Base-by-base conservation (phyloP, 2,797 vertebrate genomes). In the Myotis daubentonii region DNA sequence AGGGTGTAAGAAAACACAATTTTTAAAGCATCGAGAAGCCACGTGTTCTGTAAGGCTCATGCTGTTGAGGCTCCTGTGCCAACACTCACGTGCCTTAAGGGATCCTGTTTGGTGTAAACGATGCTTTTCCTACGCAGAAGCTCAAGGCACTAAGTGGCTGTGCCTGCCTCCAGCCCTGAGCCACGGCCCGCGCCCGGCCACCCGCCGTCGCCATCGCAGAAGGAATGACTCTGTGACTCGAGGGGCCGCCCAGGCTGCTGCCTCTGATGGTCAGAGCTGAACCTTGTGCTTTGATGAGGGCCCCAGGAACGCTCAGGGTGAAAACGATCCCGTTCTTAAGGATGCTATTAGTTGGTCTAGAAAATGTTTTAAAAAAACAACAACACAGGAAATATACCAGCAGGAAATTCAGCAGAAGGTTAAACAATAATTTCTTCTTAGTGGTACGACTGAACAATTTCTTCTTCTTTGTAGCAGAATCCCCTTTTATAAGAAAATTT, bases 291-390 rank as follows among this genome's bases (percentile, higher is more conserved):
- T 74, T 87, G 79, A 92, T 81, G 95, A 91, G 78, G 79, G 83
- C 60, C 47, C 55, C 22, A 80, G 92, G 66, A 94, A 89, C 15
- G 33, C 65, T 79, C 44, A 83, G 86, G 33, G 20, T 55, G 47
- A 55, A 87, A 93, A 92, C 5, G 30, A 89, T 55, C 51, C 51
- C 95, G 89, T 81, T 87, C 68, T 88, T 28, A 95, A 91, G 76
- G 94, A 89, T 65, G 79, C 49, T 71, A 71, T 81, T 57, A 87
- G 68, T n/a, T 57, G 41, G 36, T 68, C 82, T 91, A 36, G 5
- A 80, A 25, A 80, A 47, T 66, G 20, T 30, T 30, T 85, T 25
- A 36, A 75, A 72, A 74, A 6, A 33, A 33, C 23, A 36, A 33
- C n/a, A 36, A 51, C n/a, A 80, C 28, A 30, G 51, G 51, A 13